These are phyloP conservation scores for Hyphantria cunea DNA, from an alignment of 1,140 invertebrate species.

Conservation along the genomic window DNA sequence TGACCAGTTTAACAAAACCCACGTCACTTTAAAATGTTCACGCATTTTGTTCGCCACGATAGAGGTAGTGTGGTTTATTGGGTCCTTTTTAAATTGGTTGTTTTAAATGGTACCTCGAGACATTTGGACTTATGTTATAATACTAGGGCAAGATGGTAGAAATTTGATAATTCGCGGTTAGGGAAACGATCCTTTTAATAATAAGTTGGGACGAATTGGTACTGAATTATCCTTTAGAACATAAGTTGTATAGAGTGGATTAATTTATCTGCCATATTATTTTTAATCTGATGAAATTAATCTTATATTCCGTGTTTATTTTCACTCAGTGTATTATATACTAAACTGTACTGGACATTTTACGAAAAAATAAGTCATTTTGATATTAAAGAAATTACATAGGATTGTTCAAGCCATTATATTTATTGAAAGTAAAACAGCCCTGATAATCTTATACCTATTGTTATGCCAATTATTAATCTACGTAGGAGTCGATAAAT, in stretches of 20 bases:
- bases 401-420: no score
- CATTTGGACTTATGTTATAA: conserved; percentile 79
- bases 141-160: conserved; percentile 70
- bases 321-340: no score
- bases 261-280: no score
- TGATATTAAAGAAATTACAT: no score
- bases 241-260: conserved; percentile 44
- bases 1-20: conserved; percentile 51
- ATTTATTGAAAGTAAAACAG: no score
- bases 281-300: no score
- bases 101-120: conserved; percentile 51
- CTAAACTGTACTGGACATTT: no score
- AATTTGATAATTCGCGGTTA: conserved; percentile 80
- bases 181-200: conserved; percentile 76
- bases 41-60: background rate
- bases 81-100: conserved; percentile 28
- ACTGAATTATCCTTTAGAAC: conserved; percentile 53
- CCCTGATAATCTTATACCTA: no score
- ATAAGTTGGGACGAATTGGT: conserved; percentile 68
- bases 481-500: no score
- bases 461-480: no score
- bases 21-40: conserved; percentile 20
- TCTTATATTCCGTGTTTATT: no score
- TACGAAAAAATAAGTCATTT: no score
- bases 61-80: conserved; percentile 22